These are phyloP conservation scores for Chlamydotis undulata DNA, from an alignment of 2,113 vertebrate species.

Conservation along the genomic window DNA sequence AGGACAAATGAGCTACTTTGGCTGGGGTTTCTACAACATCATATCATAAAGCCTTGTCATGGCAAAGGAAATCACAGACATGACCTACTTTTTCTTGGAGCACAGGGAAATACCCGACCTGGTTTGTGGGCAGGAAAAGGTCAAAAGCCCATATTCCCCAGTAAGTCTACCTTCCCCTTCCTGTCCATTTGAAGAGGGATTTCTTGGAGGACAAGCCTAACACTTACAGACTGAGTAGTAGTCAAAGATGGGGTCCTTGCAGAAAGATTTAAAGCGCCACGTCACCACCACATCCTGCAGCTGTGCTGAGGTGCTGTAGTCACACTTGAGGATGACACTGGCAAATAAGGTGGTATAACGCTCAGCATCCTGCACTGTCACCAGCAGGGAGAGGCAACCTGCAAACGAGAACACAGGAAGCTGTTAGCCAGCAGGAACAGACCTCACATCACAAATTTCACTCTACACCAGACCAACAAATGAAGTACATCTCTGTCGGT, in stretches of 20 bases:
- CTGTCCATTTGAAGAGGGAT: neutral
- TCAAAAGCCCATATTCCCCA: neutral
- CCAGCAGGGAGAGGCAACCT: conserved; percentile 84
- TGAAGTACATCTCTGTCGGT: neutral
- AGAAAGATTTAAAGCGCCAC: conserved; percentile 95
- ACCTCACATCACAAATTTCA: neutral
- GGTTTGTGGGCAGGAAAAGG: neutral
- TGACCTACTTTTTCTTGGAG: neutral
- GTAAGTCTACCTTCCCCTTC: neutral
- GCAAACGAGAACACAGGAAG: conserved; percentile 28
- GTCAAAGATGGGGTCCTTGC: conserved; percentile 93
- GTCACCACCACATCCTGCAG: conserved; percentile 88
- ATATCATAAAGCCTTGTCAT: neutral
- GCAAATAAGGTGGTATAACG: conserved; percentile 86
- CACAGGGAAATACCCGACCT: neutral
- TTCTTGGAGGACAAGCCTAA: neutral
- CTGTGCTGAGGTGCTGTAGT: conserved; percentile 89
- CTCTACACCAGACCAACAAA: neutral
- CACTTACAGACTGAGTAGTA: conserved; percentile 89
- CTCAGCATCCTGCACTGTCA: conserved; percentile 79
- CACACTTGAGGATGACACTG: conserved; percentile 84
- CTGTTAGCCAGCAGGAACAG: neutral
- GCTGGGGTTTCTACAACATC: neutral
- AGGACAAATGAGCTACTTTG: neutral
- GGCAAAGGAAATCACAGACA: neutral